A percentile compares a stretch with the other conserved stretches of the same genome.
phyloP scores from a whole-genome alignment of 2,113 vertebrate species.

The Isurus oxyrinchus region DNA sequence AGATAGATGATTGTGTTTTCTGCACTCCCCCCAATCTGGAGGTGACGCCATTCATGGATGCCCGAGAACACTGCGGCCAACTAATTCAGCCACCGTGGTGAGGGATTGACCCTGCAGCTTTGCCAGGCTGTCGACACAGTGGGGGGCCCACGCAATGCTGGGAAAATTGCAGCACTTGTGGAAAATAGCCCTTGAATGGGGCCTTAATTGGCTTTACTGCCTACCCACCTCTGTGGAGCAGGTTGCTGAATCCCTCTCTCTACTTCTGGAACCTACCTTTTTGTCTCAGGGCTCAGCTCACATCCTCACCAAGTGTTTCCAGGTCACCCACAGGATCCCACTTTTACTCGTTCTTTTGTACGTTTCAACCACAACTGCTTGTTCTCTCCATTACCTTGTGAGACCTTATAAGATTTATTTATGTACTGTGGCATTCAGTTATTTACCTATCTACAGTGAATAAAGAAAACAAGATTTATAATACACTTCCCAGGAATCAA shows the following conservation, averaged over 20 bases:
- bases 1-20: no score
- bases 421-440: neutral
- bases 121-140: no score
- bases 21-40: no score
- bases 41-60: no score
- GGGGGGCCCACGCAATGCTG: no score
- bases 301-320: neutral
- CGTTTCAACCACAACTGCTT: neutral
- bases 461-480: neutral
- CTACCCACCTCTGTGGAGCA: no score
- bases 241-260: neutral
- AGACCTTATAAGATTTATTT: neutral
- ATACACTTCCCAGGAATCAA: neutral
- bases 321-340: neutral
- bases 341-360: neutral
- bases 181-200: no score
- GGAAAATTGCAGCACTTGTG: no score
- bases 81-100: no score
- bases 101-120: no score
- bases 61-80: no score
- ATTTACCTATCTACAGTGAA: neutral
- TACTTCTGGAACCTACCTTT: neutral
- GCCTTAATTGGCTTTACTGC: no score
- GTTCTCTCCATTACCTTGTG: neutral
- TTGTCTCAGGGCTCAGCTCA: neutral